phyloP scores from a whole-genome alignment of 2,113 vertebrate species.

The Rhinopomastus cyanomelas region DNA sequence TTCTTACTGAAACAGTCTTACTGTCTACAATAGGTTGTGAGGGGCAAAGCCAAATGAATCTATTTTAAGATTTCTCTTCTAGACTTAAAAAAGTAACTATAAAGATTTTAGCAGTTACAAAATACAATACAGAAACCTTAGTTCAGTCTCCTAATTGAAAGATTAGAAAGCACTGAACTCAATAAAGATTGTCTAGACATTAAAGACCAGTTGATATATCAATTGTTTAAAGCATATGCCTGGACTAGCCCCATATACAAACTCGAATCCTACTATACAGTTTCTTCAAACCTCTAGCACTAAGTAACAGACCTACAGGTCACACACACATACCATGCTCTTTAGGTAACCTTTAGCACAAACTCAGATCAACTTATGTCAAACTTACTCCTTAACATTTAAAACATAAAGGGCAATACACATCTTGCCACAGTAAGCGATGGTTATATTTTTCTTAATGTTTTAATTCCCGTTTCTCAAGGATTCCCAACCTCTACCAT shows the following conservation, averaged over 20 bases:
- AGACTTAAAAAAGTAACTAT: background rate
- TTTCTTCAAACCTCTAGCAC: background rate
- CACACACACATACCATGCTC: background rate
- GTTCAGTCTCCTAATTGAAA: background rate
- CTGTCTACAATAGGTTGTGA: background rate
- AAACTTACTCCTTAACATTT: conserved; percentile 48
- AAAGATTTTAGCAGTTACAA: background rate
- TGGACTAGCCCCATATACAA: background rate
- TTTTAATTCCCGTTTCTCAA: background rate
- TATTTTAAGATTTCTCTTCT: background rate
- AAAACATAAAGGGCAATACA: conserved; percentile 44
- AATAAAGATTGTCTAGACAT: background rate
- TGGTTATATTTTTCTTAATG: conserved; percentile 31
- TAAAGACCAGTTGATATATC: background rate
- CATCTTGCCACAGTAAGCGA: background rate
- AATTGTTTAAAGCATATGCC: background rate
- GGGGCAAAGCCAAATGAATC: background rate
- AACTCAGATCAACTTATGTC: conserved; percentile 18
- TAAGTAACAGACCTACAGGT: background rate
- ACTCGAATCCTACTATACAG: background rate
- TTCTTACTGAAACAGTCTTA: background rate
- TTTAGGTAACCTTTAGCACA: conserved; percentile 56
- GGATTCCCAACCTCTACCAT: background rate
- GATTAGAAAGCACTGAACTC: background rate
- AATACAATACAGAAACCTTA: background rate